Conservation (phyloP, 2,797 vertebrate genomes). For the Margarornis squamiger region DNA sequence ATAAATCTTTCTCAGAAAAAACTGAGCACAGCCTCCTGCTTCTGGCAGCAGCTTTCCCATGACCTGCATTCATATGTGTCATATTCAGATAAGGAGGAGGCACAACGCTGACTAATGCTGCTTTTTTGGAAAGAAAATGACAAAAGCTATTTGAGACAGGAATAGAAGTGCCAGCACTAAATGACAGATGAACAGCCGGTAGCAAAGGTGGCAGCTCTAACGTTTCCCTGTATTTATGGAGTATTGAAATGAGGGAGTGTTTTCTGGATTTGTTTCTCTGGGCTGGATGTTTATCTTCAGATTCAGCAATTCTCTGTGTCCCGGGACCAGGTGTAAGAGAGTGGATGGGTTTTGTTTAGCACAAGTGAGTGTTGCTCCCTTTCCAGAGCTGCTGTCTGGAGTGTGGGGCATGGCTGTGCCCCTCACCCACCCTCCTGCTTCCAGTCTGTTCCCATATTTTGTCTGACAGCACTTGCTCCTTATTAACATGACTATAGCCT, state of each 20-base stretch:
- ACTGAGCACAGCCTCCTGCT: background rate
- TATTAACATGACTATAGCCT: conserved; percentile 52
- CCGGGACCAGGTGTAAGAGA: background rate
- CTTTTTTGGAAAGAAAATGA: conserved; percentile 48
- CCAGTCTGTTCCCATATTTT: conserved; percentile 57
- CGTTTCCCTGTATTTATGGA: background rate
- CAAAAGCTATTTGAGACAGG: conserved; percentile 43
- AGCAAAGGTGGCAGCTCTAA: conserved; percentile 38
- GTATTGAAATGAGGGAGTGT: background rate
- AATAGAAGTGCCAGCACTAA: conserved; percentile 34
- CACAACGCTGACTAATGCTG: conserved; percentile 19
- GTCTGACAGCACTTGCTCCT: conserved; percentile 46
- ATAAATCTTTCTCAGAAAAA: background rate
- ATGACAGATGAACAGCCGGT: conserved; percentile 20
- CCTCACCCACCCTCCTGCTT: background rate
- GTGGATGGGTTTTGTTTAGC: background rate
- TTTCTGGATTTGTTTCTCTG: background rate
- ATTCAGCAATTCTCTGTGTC: background rate
- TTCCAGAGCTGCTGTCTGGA: background rate
- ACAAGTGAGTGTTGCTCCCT: background rate
- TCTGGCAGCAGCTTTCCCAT: conserved; percentile 19
- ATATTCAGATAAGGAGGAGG: conserved; percentile 8
- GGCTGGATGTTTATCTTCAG: background rate
- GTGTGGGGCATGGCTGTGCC: background rate
- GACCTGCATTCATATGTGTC: conserved; percentile 8